A percentile compares a stretch with the other conserved stretches of the same genome.
Conservation (phyloP, 2,888 invertebrate species). For the Ariolimax columbianus region DNA sequence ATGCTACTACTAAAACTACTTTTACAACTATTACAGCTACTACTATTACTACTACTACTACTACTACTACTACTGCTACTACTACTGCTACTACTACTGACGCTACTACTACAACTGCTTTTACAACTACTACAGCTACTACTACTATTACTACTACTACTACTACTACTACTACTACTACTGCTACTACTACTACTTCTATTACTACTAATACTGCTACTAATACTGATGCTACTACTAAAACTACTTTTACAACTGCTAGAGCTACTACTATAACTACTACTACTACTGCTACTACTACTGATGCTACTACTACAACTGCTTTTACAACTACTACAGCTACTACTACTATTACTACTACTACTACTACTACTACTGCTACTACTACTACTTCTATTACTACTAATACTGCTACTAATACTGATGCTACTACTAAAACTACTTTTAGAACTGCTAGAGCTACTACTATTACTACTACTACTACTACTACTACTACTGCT, state of each 20-base stretch:
- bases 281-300: too few species aligned
- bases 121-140: slow-evolving; percentile 3
- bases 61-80: not conserved
- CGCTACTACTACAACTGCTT: too few species aligned
- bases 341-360: slow-evolving; percentile 42
- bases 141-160: slow-evolving; percentile 7
- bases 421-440: too few species aligned
- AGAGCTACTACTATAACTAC: not conserved
- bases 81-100: not conserved
- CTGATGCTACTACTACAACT: too few species aligned
- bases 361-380: slow-evolving; percentile 38
- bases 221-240: too few species aligned
- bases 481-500: slow-evolving; percentile 54
- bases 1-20: too few species aligned
- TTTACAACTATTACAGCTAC: too few species aligned
- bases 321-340: too few species aligned
- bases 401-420: too few species aligned
- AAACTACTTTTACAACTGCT: not conserved
- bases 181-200: too few species aligned
- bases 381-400: slow-evolving; percentile 48
- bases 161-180: too few species aligned
- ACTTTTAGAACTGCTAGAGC: slow-evolving; percentile 49
- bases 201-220: too few species aligned
- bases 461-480: slow-evolving; percentile 53
- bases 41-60: not conserved